Evolutionary conservation across 2,113 vertebrate species (phyloP).

Genomic region (Xyrauchen texanus): DNA sequence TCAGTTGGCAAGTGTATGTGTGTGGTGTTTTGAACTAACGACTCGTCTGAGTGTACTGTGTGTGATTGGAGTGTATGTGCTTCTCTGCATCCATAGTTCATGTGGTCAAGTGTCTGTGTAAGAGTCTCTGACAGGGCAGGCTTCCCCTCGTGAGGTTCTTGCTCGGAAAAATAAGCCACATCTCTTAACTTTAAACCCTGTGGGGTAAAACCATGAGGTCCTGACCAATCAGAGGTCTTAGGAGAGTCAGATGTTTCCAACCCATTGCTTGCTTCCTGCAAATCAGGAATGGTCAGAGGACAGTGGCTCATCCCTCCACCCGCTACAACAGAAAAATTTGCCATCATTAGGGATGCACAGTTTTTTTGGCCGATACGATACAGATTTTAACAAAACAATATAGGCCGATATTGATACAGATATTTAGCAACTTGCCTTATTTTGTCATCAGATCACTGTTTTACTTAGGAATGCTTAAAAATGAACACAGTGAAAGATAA

Average conservation of each 20-base stretch:
- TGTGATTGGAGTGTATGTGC: constrained; percentile 52
- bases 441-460: too few species aligned
- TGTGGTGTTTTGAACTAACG: background rate
- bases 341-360: background rate
- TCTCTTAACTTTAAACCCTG: constrained; percentile 55
- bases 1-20: constrained; percentile 1
- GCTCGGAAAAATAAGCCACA: constrained; percentile 51
- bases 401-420: too few species aligned
- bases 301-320: constrained; percentile 80
- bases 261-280: constrained; percentile 72
- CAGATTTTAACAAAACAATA: too few species aligned
- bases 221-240: constrained; percentile 53
- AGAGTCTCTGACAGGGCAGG: constrained; percentile 46
- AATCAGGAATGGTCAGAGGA: constrained; percentile 72
- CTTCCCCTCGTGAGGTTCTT: constrained; percentile 39
- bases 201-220: constrained; percentile 48
- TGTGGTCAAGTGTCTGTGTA: constrained; percentile 15
- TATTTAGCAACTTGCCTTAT: too few species aligned
- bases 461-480: too few species aligned
- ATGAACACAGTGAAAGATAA: too few species aligned
- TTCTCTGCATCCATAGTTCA: constrained; percentile 48
- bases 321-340: constrained; percentile 55
- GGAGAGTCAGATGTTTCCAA: constrained; percentile 55
- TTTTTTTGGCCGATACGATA: too few species aligned
- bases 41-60: constrained; percentile 23